These are phyloP conservation scores for Ageneiosus marmoratus DNA, from an alignment of 2,113 vertebrate genomes.

Conservation along the genomic window DNA sequence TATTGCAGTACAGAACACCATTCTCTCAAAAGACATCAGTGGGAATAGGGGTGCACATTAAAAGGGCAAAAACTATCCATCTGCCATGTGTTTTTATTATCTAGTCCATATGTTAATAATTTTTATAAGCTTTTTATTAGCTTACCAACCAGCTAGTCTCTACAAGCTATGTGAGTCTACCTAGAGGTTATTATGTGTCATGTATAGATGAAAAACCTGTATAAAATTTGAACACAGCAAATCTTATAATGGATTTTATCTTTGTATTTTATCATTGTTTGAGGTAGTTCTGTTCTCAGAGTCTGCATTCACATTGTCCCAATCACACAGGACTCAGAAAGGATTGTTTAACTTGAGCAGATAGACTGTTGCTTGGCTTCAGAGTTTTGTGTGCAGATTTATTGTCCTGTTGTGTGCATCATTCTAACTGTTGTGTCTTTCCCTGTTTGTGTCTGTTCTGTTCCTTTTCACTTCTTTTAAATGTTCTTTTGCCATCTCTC, in stretches of 20 bases:
- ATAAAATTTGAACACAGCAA: neutral
- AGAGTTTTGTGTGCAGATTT: conserved; percentile 17
- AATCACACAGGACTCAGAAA: neutral
- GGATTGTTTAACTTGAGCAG: neutral
- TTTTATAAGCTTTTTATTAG: neutral
- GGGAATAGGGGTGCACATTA: neutral
- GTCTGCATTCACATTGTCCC: neutral
- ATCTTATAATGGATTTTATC: too few relatives aligned
- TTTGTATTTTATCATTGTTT: neutral
- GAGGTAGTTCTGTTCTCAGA: neutral
- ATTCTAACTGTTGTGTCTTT: conserved; percentile 44
- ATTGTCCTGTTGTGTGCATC: conserved; percentile 31
- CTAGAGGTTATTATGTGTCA: neutral
- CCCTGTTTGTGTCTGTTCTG: conserved; percentile 26
- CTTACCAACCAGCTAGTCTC: neutral
- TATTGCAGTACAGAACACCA: neutral
- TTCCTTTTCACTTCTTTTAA: conserved; percentile 15
- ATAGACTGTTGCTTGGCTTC: neutral
- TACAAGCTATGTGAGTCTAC: neutral
- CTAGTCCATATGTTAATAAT: neutral
- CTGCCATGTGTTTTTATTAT: neutral
- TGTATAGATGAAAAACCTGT: neutral
- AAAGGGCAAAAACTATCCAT: neutral
- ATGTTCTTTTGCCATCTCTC: conserved; percentile 23
- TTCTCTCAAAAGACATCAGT: neutral